Conservation (phyloP, 2,113 vertebrate genomes). For the Heptranchias perlo region DNA sequence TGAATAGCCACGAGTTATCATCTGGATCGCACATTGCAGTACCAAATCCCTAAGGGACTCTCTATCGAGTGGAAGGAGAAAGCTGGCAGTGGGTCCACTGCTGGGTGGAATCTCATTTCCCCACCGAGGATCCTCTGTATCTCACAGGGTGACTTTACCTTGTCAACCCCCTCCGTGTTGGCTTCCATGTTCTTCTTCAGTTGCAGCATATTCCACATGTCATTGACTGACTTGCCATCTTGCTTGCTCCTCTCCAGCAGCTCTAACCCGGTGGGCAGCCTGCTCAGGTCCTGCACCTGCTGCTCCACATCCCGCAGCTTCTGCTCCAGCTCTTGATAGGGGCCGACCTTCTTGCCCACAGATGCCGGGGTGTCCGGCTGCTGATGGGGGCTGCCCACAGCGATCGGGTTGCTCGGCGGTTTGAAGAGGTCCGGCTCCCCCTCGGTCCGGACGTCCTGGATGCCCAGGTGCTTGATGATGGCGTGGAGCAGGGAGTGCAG, state of each 20-base stretch:
- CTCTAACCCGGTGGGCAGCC: constrained; percentile 44
- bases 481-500: constrained; percentile 61
- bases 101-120: not conserved
- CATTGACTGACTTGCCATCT: not conserved
- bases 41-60: no score
- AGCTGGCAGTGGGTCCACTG: not conserved
- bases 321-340: constrained; percentile 33
- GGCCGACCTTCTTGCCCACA: not conserved
- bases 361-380: accelerated
- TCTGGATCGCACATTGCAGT: not conserved
- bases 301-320: constrained; percentile 36
- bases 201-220: constrained; percentile 44
- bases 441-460: constrained; percentile 47
- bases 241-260: constrained; percentile 36
- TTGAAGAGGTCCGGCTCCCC: not conserved
- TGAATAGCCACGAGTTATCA: not conserved
- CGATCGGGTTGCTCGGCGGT: not conserved
- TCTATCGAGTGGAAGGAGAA: not conserved
- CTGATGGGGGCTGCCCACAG: not conserved
- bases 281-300: constrained; percentile 42
- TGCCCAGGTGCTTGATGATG: constrained; percentile 56
- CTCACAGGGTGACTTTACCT: constrained; percentile 50
- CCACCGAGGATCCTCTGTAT: no score
- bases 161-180: constrained; percentile 44
- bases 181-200: constrained; percentile 44